Conservation (phyloP, 2,797 vertebrate species). For the Lophotriccus pileatus region DNA sequence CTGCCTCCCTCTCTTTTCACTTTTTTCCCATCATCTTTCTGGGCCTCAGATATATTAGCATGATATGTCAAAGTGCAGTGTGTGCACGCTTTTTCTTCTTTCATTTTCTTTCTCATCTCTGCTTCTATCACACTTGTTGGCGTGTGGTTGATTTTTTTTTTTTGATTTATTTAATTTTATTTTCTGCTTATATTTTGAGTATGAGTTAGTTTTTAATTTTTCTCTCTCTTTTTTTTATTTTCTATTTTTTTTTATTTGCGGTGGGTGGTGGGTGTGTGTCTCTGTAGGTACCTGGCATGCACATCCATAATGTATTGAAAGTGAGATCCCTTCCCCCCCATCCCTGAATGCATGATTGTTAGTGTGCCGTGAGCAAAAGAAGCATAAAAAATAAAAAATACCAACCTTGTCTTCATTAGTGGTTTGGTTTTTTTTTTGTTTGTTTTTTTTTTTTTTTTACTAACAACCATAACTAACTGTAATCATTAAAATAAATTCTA, state of each 20-base stretch:
- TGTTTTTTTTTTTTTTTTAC: conserved; percentile 29
- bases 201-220: not conserved
- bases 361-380: conserved; percentile 74
- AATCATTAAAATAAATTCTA: conserved; percentile 66
- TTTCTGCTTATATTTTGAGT: conserved; percentile 30
- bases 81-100: conserved; percentile 54
- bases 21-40: conserved; percentile 18
- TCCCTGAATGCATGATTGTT: conserved; percentile 81
- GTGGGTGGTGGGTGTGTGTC: conserved; percentile 59
- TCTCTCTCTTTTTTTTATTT: not conserved
- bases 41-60: conserved; percentile 57
- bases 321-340: conserved; percentile 29
- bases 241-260: not conserved
- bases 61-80: conserved; percentile 55
- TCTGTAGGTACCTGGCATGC: conserved; percentile 80
- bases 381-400: conserved; percentile 69
- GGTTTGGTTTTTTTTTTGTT: conserved; percentile 16
- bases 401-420: conserved; percentile 74
- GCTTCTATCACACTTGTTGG: conserved; percentile 38
- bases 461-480: conserved; percentile 72
- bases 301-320: conserved; percentile 78
- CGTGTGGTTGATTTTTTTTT: conserved; percentile 35
- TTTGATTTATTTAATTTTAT: conserved; percentile 27
- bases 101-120: conserved; percentile 4
- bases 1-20: not conserved